Conservation (phyloP, 2,113 vertebrate species). For the Cebidichthys violaceus region DNA sequence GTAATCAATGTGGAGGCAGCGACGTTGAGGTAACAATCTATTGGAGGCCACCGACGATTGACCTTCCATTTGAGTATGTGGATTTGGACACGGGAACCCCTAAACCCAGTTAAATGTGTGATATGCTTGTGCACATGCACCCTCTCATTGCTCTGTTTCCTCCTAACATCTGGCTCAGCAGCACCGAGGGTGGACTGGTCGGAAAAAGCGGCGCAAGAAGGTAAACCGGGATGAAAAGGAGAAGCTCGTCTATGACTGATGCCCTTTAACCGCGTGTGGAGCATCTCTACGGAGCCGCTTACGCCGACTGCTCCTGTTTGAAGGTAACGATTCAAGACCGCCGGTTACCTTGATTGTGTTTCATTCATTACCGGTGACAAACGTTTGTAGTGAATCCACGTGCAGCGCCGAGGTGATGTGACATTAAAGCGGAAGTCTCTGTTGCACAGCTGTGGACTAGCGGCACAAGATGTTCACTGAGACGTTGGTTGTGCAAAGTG, state of each 20-base stretch:
- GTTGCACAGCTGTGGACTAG: slow-evolving; percentile 20
- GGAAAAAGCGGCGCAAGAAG: slow-evolving; percentile 13
- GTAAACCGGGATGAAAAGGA: neutral
- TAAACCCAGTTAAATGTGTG: neutral
- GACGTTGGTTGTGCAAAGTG: neutral
- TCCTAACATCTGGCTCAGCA: slow-evolving; percentile 43
- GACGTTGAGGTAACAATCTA: neutral
- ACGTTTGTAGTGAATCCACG: slow-evolving; percentile 39
- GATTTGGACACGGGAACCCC: neutral
- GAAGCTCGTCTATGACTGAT: neutral
- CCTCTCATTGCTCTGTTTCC: neutral
- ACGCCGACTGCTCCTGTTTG: slow-evolving; percentile 49
- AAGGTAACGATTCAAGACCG: slow-evolving; percentile 33
- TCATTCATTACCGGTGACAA: slow-evolving; percentile 38
- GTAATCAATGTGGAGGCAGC: neutral
- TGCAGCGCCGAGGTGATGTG: slow-evolving; percentile 1
- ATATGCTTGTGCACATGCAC: neutral
- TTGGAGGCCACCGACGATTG: neutral
- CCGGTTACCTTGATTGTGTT: slow-evolving; percentile 45
- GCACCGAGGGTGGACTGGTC: slow-evolving; percentile 16
- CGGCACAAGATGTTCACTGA: slow-evolving; percentile 38
- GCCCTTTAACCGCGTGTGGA: slow-evolving; percentile 32
- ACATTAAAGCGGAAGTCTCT: slow-evolving; percentile 24
- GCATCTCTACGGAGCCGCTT: slow-evolving; percentile 21
- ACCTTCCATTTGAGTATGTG: neutral